Evolutionary conservation across 2,113 vertebrate genomes (phyloP), one percentile per base, ranked within the genome.

Genomic region (Carassius auratus): DNA sequence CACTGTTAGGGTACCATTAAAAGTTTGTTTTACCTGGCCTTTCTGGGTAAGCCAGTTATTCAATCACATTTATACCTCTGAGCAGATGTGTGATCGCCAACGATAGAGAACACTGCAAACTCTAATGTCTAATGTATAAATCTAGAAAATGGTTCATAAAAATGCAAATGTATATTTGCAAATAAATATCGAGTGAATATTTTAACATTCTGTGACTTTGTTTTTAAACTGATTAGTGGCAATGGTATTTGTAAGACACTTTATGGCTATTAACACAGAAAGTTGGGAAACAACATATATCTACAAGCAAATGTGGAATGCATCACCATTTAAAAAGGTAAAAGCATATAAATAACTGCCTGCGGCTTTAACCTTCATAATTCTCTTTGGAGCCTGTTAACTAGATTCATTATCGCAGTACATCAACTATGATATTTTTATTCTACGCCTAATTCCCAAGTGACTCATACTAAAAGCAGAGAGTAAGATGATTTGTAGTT

Each of bases 141-240:
- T 87, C 76, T 76, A 84, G 74, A 38, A 85, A 89, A 89, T 50
- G 86, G 83, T 84, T 87, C 81, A 87, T 89, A 87, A 87, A 89
- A 89, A 87, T 89, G 88, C 88, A 87, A 89, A 89, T 84, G 50
- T 69, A 66, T 45, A 81, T 48, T 48, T 48, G n/a, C n/a, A 66
- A 87, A 87, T 14, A 74, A 84, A 59, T 87, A 86, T 86, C 76
- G 81, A 84, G 86, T 61, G 84, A 89, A 84, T 80, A 84, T 87
- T 81, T 64, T 36, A 79, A 75, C 52, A 84, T 87, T 57, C 61
- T 55, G 48, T 68, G 64, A 82, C 38, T 52, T 73, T 19, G 55
- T 83, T 75, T 85, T 52, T 69, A 79, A 86, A 89, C 80, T 52
- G 50, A 87, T 52, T 69, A 84, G 68, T 10, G 62, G 69, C 68